Conservation (phyloP, 37 sponge, comb jelly and placozoan genomes). For the Halisarca cf. caerulea region DNA sequence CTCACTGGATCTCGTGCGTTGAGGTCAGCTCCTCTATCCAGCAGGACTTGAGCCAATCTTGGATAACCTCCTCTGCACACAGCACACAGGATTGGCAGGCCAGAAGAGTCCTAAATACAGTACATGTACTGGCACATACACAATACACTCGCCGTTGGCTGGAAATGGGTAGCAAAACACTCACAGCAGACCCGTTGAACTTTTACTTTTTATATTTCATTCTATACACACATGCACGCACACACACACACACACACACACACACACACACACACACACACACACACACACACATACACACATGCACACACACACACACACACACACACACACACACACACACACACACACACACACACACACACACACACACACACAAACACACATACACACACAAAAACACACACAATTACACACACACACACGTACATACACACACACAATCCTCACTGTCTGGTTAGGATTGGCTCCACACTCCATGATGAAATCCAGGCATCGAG, state of each 20-base stretch:
- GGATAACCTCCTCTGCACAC: constrained; percentile 62
- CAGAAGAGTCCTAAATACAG: constrained; percentile 33
- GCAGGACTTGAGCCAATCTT: constrained; percentile 57
- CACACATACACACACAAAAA: no score
- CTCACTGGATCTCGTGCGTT: constrained; percentile 67
- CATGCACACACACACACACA: constrained; percentile 2
- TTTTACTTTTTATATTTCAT: no score
- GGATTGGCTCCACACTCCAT: constrained; percentile 74
- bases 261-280: no score
- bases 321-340: constrained; percentile 30
- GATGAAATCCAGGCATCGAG: constrained; percentile 74
- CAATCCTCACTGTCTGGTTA: constrained; percentile 51
- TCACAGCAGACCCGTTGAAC: no score
- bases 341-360: constrained; percentile 22
- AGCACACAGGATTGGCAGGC: constrained; percentile 78
- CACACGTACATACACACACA: background rate
- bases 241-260: no score
- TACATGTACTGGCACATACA: no score
- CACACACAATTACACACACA: no score
- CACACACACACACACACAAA: no score
- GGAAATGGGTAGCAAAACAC: no score
- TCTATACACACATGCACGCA: no score
- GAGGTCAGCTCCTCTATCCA: constrained; percentile 82
- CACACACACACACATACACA: background rate
- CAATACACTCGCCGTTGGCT: no score